phyloP scores from a whole-genome alignment of 2,797 vertebrate genomes.

The Sciurus vulgaris region DNA sequence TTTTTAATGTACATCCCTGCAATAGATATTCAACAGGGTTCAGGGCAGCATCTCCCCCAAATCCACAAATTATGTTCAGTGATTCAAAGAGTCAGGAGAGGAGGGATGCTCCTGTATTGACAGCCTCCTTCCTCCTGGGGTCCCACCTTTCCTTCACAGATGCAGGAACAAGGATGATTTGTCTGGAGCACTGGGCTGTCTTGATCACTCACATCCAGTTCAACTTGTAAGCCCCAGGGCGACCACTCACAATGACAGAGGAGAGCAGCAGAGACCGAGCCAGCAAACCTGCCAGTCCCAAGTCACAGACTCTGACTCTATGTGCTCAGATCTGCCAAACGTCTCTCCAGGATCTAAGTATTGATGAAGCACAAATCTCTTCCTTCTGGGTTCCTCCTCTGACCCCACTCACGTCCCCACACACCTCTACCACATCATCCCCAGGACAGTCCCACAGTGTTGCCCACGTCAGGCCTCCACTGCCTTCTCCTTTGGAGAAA shows the following conservation, averaged over 20 bases:
- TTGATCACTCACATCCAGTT: background rate
- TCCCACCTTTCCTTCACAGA: background rate
- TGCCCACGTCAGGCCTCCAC: background rate
- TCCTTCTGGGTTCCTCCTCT: background rate
- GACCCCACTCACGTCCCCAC: background rate
- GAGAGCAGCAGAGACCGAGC: background rate
- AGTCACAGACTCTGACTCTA: rapidly evolving
- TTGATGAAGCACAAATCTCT: background rate
- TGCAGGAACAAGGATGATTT: background rate
- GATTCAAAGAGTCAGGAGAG: background rate
- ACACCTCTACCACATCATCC: rapidly evolving
- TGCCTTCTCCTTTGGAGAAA: background rate
- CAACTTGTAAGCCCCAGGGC: background rate
- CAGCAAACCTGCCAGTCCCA: background rate
- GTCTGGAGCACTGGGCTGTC: background rate
- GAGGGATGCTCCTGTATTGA: background rate
- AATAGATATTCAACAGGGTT: rapidly evolving
- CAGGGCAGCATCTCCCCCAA: background rate
- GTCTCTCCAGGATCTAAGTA: background rate
- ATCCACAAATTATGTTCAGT: background rate
- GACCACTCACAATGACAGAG: rapidly evolving
- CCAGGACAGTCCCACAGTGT: background rate
- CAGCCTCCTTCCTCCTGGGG: too few relatives aligned
- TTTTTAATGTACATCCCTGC: background rate
- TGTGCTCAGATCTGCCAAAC: background rate